Percentiles rank a stretch among this genome's conserved stretches.
Evolutionary conservation across 2,888 invertebrate genomes (phyloP).

Genomic region (Pyrgus malvae): DNA sequence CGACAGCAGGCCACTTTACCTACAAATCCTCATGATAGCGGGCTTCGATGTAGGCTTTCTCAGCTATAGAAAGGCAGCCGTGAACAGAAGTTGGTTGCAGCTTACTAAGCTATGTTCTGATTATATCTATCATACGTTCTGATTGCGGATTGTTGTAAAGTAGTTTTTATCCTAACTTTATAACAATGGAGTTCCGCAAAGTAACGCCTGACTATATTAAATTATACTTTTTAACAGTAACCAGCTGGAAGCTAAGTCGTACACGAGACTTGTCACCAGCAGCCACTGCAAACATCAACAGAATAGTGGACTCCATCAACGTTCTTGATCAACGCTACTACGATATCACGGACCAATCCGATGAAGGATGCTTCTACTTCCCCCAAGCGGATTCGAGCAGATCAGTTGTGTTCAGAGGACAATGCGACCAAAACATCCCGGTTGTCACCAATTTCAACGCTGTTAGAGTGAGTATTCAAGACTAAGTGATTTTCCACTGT

Average conservation of each 20-base stretch:
- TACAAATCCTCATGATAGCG: no score
- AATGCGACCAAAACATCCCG: conserved; percentile 25
- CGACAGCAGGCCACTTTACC: no score
- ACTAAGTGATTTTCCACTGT: no score
- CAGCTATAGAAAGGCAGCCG: no score
- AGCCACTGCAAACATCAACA: conserved; percentile 25
- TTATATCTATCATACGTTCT: no score
- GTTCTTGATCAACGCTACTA: conserved; percentile 46
- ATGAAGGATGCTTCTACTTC: conserved; percentile 48
- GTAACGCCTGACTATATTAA: not conserved
- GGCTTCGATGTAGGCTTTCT: no score
- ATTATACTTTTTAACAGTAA: conserved; percentile 48
- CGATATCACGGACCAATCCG: conserved; percentile 38
- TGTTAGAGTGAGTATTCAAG: conserved; percentile 10
- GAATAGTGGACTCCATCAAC: conserved; percentile 23
- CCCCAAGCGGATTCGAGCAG: conserved; percentile 34
- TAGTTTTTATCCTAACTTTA: not conserved
- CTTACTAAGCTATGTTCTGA: no score
- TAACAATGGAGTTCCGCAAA: not conserved
- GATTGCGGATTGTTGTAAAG: no score
- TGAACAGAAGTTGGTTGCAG: no score
- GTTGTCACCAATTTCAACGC: conserved; percentile 2
- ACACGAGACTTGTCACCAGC: conserved; percentile 18
- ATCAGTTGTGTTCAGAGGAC: conserved; percentile 35
- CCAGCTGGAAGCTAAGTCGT: conserved; percentile 36